Evolutionary conservation across 1,140 invertebrate genomes (phyloP).

Genomic region (Ceratoteleas bidentatus): DNA sequence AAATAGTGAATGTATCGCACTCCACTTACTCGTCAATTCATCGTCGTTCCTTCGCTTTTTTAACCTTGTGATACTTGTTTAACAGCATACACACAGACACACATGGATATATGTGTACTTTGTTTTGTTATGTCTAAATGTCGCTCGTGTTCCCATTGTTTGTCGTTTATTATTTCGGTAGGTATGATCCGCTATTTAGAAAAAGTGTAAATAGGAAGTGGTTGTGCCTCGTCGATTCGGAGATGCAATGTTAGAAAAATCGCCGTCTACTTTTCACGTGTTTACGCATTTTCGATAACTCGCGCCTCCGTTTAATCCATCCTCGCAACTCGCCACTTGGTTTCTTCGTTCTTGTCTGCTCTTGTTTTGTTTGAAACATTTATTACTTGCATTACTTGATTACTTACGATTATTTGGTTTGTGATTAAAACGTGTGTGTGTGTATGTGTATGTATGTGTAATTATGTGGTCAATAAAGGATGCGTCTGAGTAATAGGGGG

Average conservation of each 20-base stretch:
- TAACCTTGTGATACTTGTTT: slow-evolving; percentile 15
- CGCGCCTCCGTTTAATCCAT: background rate
- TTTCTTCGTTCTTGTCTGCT: slow-evolving; percentile 5
- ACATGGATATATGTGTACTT: slow-evolving; percentile 9
- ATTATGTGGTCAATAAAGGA: slow-evolving; percentile 42
- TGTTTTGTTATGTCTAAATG: slow-evolving; percentile 27
- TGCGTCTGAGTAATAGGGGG: slow-evolving; percentile 38
- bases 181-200: slow-evolving; percentile 63
- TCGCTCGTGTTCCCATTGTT: slow-evolving; percentile 41
- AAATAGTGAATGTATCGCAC: slow-evolving; percentile 72
- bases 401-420: slow-evolving; percentile 33
- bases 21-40: slow-evolving; percentile 27
- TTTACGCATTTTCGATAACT: slow-evolving; percentile 29
- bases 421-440: background rate
- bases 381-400: slow-evolving; percentile 20
- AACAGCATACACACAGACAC: slow-evolving; percentile 47
- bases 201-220: slow-evolving; percentile 72
- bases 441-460: background rate
- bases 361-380: background rate
- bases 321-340: too few species aligned
- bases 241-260: slow-evolving; percentile 33
- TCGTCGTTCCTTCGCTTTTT: background rate
- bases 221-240: slow-evolving; percentile 53
- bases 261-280: slow-evolving; percentile 34
- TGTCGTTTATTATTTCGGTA: slow-evolving; percentile 39